Conservation (phyloP, 2,888 invertebrate genomes). For the Nomada lathburiana region DNA sequence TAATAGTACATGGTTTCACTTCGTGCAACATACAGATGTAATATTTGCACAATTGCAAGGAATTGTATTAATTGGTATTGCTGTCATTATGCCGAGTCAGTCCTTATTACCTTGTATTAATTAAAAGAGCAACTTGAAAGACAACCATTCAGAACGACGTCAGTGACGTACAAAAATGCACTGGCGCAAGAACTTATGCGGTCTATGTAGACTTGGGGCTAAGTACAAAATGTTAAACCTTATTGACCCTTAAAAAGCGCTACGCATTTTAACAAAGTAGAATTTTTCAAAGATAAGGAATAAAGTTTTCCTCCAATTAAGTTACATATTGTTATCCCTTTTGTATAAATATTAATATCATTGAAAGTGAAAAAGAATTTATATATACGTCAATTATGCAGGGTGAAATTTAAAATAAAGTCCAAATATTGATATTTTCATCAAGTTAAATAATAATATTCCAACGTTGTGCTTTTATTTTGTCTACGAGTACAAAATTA, state of each 20-base stretch:
- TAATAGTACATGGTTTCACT: neutral
- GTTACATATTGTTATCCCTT: neutral
- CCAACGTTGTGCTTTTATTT: neutral
- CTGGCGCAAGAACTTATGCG: slow-evolving; percentile 37
- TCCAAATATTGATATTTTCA: neutral
- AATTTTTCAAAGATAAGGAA: neutral
- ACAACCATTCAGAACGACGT: slow-evolving; percentile 48
- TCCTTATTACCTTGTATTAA: slow-evolving; percentile 63
- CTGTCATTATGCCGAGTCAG: slow-evolving; percentile 6
- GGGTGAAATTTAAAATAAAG: neutral
- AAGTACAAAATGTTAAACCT: slow-evolving; percentile 42
- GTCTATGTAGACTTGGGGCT: slow-evolving; percentile 7
- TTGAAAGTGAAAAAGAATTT: neutral
- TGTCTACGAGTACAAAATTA: neutral
- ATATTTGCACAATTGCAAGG: neutral
- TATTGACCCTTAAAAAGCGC: slow-evolving; percentile 36
- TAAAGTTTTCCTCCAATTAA: neutral
- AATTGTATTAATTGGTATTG: neutral
- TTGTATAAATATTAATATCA: neutral
- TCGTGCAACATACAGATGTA: neutral
- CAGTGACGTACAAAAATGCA: slow-evolving; percentile 46
- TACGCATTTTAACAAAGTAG: neutral
- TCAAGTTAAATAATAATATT: too few species aligned
- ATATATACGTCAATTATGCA: neutral
- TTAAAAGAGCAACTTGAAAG: slow-evolving; percentile 31